These are phyloP conservation scores for Salvator merianae DNA, from an alignment of 2,113 vertebrate species.

Conservation along the genomic window DNA sequence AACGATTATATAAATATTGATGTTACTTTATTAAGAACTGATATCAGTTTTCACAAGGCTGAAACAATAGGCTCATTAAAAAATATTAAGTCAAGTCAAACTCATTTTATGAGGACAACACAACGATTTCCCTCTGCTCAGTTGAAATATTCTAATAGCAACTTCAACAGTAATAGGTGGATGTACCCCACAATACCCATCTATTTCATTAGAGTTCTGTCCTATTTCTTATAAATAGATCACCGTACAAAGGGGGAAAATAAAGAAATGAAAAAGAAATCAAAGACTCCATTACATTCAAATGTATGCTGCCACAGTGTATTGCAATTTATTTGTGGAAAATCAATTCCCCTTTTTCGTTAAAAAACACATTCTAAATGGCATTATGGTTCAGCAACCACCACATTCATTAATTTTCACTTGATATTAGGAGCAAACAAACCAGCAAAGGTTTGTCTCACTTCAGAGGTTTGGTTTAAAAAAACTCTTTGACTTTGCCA, in stretches of 20 bases:
- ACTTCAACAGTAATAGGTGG: neutral
- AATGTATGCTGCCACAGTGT: neutral
- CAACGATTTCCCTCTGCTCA: neutral
- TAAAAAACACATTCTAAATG: conserved; percentile 31
- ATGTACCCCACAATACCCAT: neutral
- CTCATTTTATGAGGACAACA: neutral
- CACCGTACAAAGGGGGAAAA: conserved; percentile 20
- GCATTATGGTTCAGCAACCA: conserved; percentile 19
- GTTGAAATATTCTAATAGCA: neutral
- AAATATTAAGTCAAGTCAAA: neutral
- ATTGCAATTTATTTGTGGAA: conserved; percentile 19
- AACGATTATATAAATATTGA: neutral
- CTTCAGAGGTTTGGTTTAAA: neutral
- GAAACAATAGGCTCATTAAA: neutral
- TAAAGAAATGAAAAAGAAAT: conserved; percentile 24
- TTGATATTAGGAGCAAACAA: neutral
- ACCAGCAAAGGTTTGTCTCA: neutral
- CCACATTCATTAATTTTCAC: conserved; percentile 34
- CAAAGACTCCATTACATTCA: conserved; percentile 16
- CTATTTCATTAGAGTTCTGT: neutral
- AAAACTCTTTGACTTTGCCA: neutral
- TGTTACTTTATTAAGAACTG: neutral
- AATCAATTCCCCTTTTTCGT: conserved; percentile 21
- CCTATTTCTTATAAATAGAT: conserved; percentile 27
- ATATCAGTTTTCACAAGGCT: neutral